Conservation (phyloP, 2,113 vertebrate genomes). For the Nerophis lumbriciformis region DNA sequence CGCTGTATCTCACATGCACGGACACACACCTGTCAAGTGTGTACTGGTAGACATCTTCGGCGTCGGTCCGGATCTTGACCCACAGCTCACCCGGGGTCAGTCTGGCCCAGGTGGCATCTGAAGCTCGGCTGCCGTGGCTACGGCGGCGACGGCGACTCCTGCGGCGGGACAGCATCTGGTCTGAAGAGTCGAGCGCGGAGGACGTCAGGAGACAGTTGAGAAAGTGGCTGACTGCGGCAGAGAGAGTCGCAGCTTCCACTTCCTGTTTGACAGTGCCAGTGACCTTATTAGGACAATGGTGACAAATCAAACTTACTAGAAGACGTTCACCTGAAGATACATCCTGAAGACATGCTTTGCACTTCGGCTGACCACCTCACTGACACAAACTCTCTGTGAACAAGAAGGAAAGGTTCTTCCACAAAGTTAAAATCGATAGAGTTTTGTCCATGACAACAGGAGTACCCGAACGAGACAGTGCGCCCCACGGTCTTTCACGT, state of each 20-base stretch:
- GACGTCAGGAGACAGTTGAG: conserved; percentile 93
- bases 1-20: background rate
- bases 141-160: conserved; percentile 79
- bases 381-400: conserved; percentile 83
- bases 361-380: conserved; percentile 87
- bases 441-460: background rate
- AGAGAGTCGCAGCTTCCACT: conserved; percentile 87
- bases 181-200: conserved; percentile 81
- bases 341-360: conserved; percentile 94
- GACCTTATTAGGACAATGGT: no score
- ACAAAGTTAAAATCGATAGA: background rate
- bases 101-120: conserved; percentile 79
- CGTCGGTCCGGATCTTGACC: conserved; percentile 82
- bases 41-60: conserved; percentile 83
- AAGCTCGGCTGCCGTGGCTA: conserved; percentile 65
- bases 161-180: conserved; percentile 84
- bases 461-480: conserved; percentile 82
- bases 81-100: conserved; percentile 86
- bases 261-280: conserved; percentile 62
- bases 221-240: conserved; percentile 93
- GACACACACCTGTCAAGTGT: conserved; percentile 76
- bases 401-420: conserved; percentile 12
- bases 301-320: background rate
- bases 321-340: conserved; percentile 80
- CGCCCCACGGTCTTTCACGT: conserved; percentile 70